A percentile compares a stretch with the other conserved stretches of the same genome.
These are phyloP conservation scores for Zaprionus bogoriensis DNA, from an alignment of 2,888 invertebrate genomes.

Conservation along the genomic window DNA sequence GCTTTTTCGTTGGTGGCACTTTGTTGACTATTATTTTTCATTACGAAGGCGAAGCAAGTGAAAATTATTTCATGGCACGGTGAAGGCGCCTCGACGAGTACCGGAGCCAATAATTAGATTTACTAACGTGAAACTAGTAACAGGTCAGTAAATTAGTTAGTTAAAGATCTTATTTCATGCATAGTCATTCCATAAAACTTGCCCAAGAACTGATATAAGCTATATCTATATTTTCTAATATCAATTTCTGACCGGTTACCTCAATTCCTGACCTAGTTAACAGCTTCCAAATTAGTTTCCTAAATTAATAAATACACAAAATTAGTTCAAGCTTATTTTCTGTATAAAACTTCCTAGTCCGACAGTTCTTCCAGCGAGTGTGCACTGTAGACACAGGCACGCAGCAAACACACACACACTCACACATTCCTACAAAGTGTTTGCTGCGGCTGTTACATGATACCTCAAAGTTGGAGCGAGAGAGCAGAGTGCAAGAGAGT, in stretches of 20 bases:
- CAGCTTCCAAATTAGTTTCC: no score
- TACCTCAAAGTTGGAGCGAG: slow-evolving; percentile 45
- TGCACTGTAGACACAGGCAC: slow-evolving; percentile 12
- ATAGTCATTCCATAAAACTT: no score
- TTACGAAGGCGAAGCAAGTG: slow-evolving; percentile 50
- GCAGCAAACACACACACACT: slow-evolving; percentile 11
- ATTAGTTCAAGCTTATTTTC: no score
- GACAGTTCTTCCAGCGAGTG: no score
- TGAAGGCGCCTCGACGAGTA: not conserved
- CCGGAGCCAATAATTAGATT: not conserved
- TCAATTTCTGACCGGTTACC: no score
- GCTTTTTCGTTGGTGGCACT: slow-evolving; percentile 72
- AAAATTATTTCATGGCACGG: slow-evolving; percentile 62
- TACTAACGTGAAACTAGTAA: not conserved
- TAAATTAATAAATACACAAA: no score
- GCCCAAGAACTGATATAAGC: no score
- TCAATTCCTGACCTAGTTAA: no score
- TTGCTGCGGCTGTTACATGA: slow-evolving; percentile 54
- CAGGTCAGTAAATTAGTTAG: no score
- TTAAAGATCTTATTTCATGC: no score
- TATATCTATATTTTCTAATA: no score
- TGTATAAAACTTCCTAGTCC: no score
- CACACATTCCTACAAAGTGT: slow-evolving; percentile 32
- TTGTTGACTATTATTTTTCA: slow-evolving; percentile 76
- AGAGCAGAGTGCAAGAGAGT: slow-evolving; percentile 12